Base-by-base conservation (phyloP, 2,888 invertebrate species). In the Callinectes sapidus region DNA sequence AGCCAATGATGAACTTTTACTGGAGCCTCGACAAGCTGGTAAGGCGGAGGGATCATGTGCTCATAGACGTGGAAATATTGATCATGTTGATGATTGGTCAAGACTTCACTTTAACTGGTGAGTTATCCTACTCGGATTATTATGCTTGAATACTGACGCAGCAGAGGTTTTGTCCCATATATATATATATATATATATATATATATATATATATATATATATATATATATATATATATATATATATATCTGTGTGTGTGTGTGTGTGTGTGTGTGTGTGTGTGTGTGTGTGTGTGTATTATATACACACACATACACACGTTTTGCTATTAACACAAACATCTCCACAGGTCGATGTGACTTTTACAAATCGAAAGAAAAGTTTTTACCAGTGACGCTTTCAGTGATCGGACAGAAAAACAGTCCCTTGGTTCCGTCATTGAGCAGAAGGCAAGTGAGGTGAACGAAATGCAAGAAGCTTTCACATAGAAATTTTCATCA, bases 291-390 rank as follows among this genome's bases (percentile, higher is more conserved):
- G n/a, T n/a, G n/a, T n/a, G n/a, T n/a, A n/a, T n/a, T n/a, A n/a
- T n/a, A n/a, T n/a, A n/a, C n/a, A n/a, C n/a, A n/a, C n/a, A n/a
- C n/a, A 71, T 8, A 2, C 6, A 71, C 23, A 23, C 2, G 28
- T 71, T 23, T 28, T 71, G 8, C 18, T 28, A 71, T 23, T 23
- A n/a, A 71, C 28, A 71, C 28, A 71, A 2, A 71, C 2, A 71
- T n/a, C 28, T 71, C 39, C 18, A 16, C 55, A 89, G 89, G 89
- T 28, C 89, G 89, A 35, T 89, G 89, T 66, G 89, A 89, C 18
- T 89, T 89, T 61, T 89, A 89, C 71, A 71, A 13, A 42, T 61
- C 89, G 10, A 89, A 23, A 35, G 89, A 89, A 61, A 89, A 42
- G 71, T 89, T 89, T 39, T 18, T 89, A 32, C 89, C 89, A 23